These are phyloP conservation scores for Tretioscincus oriximinensis DNA, from an alignment of 2,113 vertebrate genomes.

Conservation along the genomic window DNA sequence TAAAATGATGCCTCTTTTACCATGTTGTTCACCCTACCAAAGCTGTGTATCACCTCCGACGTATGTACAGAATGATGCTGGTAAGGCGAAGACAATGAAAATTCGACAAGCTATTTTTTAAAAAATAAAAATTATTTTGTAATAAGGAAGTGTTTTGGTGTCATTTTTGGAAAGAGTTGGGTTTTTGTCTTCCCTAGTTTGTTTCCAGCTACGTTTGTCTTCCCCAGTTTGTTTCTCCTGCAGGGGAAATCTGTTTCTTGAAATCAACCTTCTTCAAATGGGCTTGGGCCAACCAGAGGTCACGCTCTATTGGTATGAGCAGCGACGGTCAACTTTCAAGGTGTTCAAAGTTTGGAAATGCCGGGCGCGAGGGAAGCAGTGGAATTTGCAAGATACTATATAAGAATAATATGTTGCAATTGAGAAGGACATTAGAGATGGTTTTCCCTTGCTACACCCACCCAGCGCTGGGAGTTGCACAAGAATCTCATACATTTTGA, in stretches of 20 bases:
- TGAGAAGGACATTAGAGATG: background rate
- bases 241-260: too few species aligned
- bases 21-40: accelerated
- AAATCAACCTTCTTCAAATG: background rate
- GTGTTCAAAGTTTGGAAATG: background rate
- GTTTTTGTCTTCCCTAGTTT: background rate
- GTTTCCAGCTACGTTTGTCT: too few species aligned
- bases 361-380: too few species aligned
- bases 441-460: too few species aligned
- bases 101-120: background rate
- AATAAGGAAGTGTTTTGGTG: conserved; percentile 2
- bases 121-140: conserved; percentile 51
- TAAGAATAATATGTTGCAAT: background rate
- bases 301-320: background rate
- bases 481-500: too few species aligned
- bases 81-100: background rate
- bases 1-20: background rate
- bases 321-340: background rate
- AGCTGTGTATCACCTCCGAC: background rate
- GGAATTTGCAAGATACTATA: background rate
- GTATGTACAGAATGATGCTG: background rate
- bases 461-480: too few species aligned
- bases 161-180: background rate
- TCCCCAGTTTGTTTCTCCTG: too few species aligned
- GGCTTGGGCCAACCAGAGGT: background rate